These are phyloP conservation scores for Rhamnusium bicolor DNA, from an alignment of 2,888 invertebrate genomes.

Conservation along the genomic window DNA sequence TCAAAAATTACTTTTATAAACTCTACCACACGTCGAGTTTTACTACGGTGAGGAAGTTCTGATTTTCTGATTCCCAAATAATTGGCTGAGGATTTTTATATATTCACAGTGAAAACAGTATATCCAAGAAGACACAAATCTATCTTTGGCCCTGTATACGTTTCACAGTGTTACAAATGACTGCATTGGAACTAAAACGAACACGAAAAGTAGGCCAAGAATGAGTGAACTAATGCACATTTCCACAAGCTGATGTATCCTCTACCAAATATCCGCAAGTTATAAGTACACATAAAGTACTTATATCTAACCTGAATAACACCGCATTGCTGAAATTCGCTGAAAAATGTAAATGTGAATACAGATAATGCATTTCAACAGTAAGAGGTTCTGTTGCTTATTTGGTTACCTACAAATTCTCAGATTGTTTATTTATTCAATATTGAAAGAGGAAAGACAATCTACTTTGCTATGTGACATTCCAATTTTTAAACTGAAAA, in stretches of 20 bases:
- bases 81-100: too few relatives aligned
- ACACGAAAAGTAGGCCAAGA: background rate
- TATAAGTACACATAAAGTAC: slow-evolving; percentile 4
- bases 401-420: slow-evolving; percentile 21
- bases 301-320: slow-evolving; percentile 7
- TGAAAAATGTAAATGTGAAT: slow-evolving; percentile 2
- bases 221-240: slow-evolving; percentile 17
- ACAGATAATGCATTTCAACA: slow-evolving; percentile 9
- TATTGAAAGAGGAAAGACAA: background rate
- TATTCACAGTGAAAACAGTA: too few relatives aligned
- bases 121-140: too few relatives aligned
- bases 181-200: background rate
- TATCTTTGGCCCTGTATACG: too few relatives aligned
- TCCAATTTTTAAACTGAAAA: slow-evolving; percentile 7
- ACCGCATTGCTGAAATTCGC: background rate
- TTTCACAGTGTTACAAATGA: background rate
- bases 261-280: slow-evolving; percentile 15
- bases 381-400: background rate
- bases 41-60: too few relatives aligned
- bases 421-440: too few relatives aligned
- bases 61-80: too few relatives aligned
- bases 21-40: too few relatives aligned
- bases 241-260: slow-evolving; percentile 1
- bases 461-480: background rate
- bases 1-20: too few relatives aligned